Conservation (phyloP, 2,888 invertebrate species). For the Chouioia cunea region DNA sequence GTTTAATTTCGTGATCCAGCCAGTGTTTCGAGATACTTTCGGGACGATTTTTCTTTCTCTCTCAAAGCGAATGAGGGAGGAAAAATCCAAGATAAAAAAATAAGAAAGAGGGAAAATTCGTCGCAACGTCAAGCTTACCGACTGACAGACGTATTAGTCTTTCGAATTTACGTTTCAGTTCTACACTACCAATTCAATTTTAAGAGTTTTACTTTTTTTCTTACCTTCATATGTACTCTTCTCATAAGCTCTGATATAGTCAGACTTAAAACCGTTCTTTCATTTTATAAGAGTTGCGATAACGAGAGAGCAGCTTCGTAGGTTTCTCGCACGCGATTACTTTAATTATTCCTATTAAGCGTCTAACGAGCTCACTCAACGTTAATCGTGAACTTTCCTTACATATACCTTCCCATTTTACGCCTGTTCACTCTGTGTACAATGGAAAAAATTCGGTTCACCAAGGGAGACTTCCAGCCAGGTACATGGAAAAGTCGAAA, state of each 20-base stretch:
- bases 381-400: conserved; percentile 32
- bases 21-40: not conserved
- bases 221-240: too few species aligned
- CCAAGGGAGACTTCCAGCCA: conserved; percentile 1
- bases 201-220: conserved; percentile 22
- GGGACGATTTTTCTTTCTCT: conserved; percentile 15
- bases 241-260: not conserved
- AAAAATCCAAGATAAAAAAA: not conserved
- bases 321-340: conserved; percentile 17
- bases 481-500: conserved; percentile 21
- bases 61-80: not conserved
- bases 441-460: conserved; percentile 12
- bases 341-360: conserved; percentile 43
- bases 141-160: conserved; percentile 41
- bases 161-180: conserved; percentile 44
- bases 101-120: conserved; percentile 22
- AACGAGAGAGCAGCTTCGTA: conserved; percentile 13
- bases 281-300: not conserved
- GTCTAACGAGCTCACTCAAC: conserved; percentile 34
- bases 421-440: not conserved
- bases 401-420: conserved; percentile 11
- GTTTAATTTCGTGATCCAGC: too few species aligned
- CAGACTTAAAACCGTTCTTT: not conserved
- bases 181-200: conserved; percentile 9
- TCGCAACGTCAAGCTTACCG: conserved; percentile 11